Base-by-base conservation (phyloP, 2,888 invertebrate genomes). In the Cheilosia scutellata region DNA sequence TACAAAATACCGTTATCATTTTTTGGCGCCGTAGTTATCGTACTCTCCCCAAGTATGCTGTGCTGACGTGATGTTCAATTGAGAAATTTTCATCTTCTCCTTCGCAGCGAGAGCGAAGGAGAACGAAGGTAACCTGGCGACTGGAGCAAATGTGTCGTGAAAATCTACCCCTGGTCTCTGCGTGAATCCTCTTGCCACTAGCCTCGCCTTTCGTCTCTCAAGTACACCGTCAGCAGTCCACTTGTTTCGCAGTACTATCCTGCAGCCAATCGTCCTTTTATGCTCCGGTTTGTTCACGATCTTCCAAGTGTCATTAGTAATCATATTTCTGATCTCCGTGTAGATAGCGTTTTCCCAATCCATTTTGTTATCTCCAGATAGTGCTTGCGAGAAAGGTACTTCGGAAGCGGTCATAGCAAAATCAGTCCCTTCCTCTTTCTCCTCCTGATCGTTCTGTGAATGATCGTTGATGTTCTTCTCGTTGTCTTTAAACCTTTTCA, bases 101-200 rank as follows among this genome's bases (percentile, higher is more conserved):
- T 88, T 71, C 2, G 84, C 88, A 5, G 88, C 88, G 5, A 88
- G 31, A 49, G 87, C 89, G 44, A 88, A 75, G n/a, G n/a, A n/a
- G n/a, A n/a, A 82, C 11, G 88, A 88, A n/a, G 82, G 78, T n/a
- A 87, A 77, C 87, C 88, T 88, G 27, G 87, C 87, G 4, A 88
- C 82, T 6, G 83, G 87, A 1, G 87, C 88, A 80, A 89, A 91
- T 0, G 89, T 89, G 68, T 90, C 89, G 16, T 89, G 83, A 79
- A 89, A 90, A 84, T 90, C 89, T 33, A 88, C 80, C 13, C 89
- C 90, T 29, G 88, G 89, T 66, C 88, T 82, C 70, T 90, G 90
- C 2, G 87, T 88, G 70, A 88, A 90, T 20, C 90, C 90, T 5
- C 5, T 71, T 42, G 42, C 42, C 11, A 42, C 42, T 4, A 42